Evolutionary conservation across 2,888 invertebrate species (phyloP).

Genomic region (Drosophila incognita): DNA sequence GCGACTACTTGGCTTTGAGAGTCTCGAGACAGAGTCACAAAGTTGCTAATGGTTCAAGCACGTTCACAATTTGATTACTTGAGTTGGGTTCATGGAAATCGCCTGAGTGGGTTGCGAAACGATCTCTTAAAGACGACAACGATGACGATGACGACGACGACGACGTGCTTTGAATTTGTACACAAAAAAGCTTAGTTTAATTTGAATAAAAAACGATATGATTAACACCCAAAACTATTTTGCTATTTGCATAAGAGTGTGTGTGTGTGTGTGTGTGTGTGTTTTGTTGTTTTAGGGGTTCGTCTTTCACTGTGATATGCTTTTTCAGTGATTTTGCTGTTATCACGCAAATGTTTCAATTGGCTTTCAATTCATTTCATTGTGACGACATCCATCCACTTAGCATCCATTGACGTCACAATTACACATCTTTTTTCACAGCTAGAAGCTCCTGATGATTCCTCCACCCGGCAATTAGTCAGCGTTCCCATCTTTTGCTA

Average conservation of each 20-base stretch:
- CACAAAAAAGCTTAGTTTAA: neutral
- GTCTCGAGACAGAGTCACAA: neutral
- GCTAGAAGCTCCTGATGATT: neutral
- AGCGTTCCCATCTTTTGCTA: neutral
- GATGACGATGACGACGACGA: neutral
- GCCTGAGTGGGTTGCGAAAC: constrained; percentile 20
- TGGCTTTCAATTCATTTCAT: neutral
- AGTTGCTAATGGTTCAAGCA: constrained; percentile 49
- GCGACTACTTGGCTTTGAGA: constrained; percentile 6
- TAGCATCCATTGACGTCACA: constrained; percentile 43
- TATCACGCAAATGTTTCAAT: constrained; percentile 12
- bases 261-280: too few species aligned
- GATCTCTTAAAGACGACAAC: constrained; percentile 2
- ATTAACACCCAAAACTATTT: constrained; percentile 18
- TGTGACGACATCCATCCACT: constrained; percentile 27
- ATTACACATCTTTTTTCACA: constrained; percentile 10
- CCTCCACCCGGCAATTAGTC: constrained; percentile 15
- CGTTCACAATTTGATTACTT: constrained; percentile 35
- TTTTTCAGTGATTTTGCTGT: neutral
- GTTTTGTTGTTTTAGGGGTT: constrained; percentile 16
- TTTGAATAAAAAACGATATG: constrained; percentile 5
- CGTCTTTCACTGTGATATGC: constrained; percentile 8
- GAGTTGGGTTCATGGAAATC: constrained; percentile 41
- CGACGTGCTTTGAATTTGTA: constrained; percentile 1
- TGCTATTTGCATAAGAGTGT: constrained; percentile 1